phyloP scores from a whole-genome alignment of 2,888 invertebrate genomes.

The Apotomis capreana region DNA sequence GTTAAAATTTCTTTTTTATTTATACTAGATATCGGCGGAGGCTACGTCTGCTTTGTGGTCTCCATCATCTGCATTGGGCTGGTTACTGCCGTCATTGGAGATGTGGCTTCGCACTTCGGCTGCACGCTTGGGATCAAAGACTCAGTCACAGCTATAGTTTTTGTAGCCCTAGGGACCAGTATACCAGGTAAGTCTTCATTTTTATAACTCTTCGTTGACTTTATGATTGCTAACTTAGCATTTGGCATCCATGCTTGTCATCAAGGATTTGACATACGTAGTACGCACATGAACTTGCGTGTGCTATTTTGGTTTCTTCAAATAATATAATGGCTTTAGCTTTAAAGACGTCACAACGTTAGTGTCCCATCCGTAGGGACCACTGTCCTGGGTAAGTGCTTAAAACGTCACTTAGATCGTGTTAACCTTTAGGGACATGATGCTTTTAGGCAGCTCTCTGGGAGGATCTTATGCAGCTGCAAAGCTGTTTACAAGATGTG shows the following conservation, averaged over 20 bases:
- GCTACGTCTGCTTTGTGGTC: slow-evolving; percentile 96
- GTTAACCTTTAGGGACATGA: slow-evolving; percentile 4
- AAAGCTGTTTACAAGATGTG: too few relatives aligned
- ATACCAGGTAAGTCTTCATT: slow-evolving; percentile 93
- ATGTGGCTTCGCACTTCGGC: slow-evolving; percentile 98
- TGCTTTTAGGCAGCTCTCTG: slow-evolving; percentile 21
- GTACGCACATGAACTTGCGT: too few relatives aligned
- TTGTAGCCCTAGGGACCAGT: slow-evolving; percentile 99
- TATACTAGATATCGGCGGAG: slow-evolving; percentile 92
- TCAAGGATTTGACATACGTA: too few relatives aligned
- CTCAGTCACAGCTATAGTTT: slow-evolving; percentile 98
- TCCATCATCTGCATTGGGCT: slow-evolving; percentile 97
- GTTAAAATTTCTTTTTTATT: too few relatives aligned
- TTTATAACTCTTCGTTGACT: background rate
- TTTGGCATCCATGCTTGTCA: too few relatives aligned
- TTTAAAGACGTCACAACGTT: background rate
- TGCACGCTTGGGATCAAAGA: slow-evolving; percentile 98
- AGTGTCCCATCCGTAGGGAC: background rate
- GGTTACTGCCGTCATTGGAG: slow-evolving; percentile 98
- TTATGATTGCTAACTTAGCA: too few relatives aligned
- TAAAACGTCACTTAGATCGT: slow-evolving; percentile 14
- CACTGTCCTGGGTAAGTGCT: background rate
- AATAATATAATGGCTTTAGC: background rate
- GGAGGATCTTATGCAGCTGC: background rate
- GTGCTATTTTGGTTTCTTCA: background rate